Base-by-base conservation (phyloP, 1,140 invertebrate species). In the Helicoverpa zea region DNA sequence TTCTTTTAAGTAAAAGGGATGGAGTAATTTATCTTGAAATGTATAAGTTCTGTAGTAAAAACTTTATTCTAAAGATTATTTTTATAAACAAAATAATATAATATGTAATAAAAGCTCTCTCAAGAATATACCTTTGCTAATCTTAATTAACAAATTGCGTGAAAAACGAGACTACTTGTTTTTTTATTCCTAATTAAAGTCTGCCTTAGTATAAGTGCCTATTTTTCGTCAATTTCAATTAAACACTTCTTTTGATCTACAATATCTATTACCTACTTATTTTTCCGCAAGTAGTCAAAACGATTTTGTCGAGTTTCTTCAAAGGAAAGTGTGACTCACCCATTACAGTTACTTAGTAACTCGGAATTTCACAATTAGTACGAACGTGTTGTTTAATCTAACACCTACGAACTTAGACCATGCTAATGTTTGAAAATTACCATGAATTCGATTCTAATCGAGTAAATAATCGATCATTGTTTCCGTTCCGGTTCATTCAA, bases 401-500 rank as follows among this genome's bases (percentile, higher is more conserved):
- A 54, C 68, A 54, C 68, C 68, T 72, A 72, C 49, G n/a, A 72
- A 30, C 68, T 29, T 12, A 18, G 52, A 72, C 18, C 52, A 29
- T 54, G 68, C 30, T 72, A 72, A 68, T 72, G 18, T 54, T 30
- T 30, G 68, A 72, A 54, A 72, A 52, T 54, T 72, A 54, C 68
- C 18, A 30, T 16, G 64, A 23, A 68, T 68, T 51, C 49, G 43
- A 68, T 66, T 66, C 35, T 66, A 47, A 47, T 66, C 63, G 35
- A 35, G 14, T 66, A 35, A 47, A 47, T 35, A 47, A 66, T 66
- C 35, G 63, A 66, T 66, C 16, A 66, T 66, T 66, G n/a, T 66
- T 47, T 47, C 63, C 35, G 47, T 66, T 82, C 85, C 81, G 80
- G 87, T 89, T 90, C 89, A 85, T 86, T 49, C 43, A 49, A 43